Evolutionary conservation across 2,888 invertebrate genomes (phyloP).

Genomic region (Dorcus parallelipipedus): DNA sequence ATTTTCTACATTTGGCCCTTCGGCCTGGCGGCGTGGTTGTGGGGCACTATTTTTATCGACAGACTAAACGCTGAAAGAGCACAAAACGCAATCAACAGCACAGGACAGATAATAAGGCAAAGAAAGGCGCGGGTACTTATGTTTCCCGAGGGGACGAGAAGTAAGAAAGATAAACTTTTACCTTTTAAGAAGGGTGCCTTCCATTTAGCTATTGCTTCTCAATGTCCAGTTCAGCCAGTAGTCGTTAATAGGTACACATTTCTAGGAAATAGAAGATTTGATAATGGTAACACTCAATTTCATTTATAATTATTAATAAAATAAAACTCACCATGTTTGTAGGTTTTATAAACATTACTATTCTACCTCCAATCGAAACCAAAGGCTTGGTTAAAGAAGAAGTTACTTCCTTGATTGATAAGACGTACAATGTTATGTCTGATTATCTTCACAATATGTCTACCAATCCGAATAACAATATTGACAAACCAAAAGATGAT

Average conservation of each 20-base stretch:
- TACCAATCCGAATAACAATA: slow-evolving; percentile 37
- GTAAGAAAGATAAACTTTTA: slow-evolving; percentile 69
- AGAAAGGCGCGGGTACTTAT: slow-evolving; percentile 74
- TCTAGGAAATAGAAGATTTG: slow-evolving; percentile 57
- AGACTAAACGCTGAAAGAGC: slow-evolving; percentile 70
- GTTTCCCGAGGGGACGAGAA: slow-evolving; percentile 92
- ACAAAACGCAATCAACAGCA: slow-evolving; percentile 68
- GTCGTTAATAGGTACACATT: slow-evolving; percentile 83
- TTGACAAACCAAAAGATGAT: slow-evolving; percentile 22
- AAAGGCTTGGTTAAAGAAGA: slow-evolving; percentile 61
- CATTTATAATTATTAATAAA: slow-evolving; percentile 1
- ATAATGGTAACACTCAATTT: slow-evolving; percentile 54
- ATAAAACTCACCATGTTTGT: slow-evolving; percentile 23
- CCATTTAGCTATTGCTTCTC: slow-evolving; percentile 82
- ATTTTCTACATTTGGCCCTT: slow-evolving; percentile 80
- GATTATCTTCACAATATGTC: slow-evolving; percentile 56
- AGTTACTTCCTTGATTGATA: slow-evolving; percentile 62
- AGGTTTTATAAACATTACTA: slow-evolving; percentile 69
- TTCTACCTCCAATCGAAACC: slow-evolving; percentile 71
- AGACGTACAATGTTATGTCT: slow-evolving; percentile 65
- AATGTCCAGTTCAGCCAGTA: slow-evolving; percentile 84
- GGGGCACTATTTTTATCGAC: slow-evolving; percentile 87
- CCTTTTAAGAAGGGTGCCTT: slow-evolving; percentile 97
- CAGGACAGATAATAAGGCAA: slow-evolving; percentile 63
- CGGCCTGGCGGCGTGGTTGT: slow-evolving; percentile 80